Evolutionary conservation across 2,797 vertebrate genomes (phyloP).

Genomic region (Meda fulgida): DNA sequence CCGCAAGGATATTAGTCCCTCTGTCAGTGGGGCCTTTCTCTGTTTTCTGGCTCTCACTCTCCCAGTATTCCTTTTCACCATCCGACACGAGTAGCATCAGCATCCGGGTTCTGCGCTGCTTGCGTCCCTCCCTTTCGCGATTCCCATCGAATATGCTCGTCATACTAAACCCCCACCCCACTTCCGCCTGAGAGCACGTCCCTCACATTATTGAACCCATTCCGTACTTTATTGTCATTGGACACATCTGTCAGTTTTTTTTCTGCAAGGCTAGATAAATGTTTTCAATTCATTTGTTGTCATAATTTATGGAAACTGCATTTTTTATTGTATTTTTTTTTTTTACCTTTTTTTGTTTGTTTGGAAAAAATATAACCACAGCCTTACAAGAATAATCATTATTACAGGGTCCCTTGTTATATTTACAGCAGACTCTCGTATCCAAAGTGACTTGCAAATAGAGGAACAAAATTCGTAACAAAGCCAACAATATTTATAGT

Average conservation of each 20-base stretch:
- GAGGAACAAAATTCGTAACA: not conserved
- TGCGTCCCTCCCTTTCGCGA: conserved; percentile 51
- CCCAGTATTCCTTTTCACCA: conserved; percentile 63
- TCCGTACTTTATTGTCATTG: not conserved
- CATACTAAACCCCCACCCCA: conserved; percentile 36
- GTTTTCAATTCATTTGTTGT: not conserved
- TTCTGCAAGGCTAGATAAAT: not conserved
- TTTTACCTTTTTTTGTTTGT: not conserved
- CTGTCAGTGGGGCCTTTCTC: conserved; percentile 56
- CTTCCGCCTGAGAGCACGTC: conserved; percentile 34
- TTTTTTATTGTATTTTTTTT: not conserved
- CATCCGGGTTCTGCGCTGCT: conserved; percentile 78
- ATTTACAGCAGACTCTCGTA: not conserved
- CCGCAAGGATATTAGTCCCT: conserved; percentile 19
- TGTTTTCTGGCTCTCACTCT: conserved; percentile 57
- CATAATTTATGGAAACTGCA: not conserved
- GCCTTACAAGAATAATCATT: not conserved
- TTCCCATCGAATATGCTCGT: conserved; percentile 52
- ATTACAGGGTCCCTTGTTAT: not conserved
- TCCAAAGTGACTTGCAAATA: not conserved
- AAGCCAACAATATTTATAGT: not conserved
- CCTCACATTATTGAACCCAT: conserved; percentile 24
- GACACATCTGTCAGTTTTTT: not conserved
- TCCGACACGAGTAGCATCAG: conserved; percentile 77
- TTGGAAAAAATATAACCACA: not conserved